A percentile compares a stretch with the other conserved stretches of the same genome.
These are phyloP conservation scores for Eulemur rubriventer DNA, from an alignment of 2,797 vertebrate species.

Conservation along the genomic window DNA sequence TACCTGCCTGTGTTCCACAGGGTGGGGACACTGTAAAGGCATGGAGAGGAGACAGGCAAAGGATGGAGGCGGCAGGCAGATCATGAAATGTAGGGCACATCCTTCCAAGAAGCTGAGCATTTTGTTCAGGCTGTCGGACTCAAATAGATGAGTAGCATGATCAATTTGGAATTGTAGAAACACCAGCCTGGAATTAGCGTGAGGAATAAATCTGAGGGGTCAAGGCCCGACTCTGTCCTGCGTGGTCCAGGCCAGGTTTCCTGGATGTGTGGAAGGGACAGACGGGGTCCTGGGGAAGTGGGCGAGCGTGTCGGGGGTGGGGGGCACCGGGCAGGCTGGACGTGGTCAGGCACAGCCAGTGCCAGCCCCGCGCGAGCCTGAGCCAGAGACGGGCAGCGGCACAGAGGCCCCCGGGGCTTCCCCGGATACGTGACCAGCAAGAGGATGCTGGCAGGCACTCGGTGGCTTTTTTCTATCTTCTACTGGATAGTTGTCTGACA, in stretches of 20 bases:
- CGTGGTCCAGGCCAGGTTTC: neutral
- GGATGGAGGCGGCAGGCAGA: neutral
- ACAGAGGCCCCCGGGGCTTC: neutral
- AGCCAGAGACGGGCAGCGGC: fast-evolving
- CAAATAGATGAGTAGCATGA: neutral
- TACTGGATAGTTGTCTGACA: neutral
- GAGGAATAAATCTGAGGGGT: neutral
- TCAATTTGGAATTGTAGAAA: neutral
- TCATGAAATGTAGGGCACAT: fast-evolving
- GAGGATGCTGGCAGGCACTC: neutral
- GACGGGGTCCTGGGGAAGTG: fast-evolving
- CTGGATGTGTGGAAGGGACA: fast-evolving
- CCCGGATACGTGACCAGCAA: neutral
- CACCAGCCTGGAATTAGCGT: neutral
- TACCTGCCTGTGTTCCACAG: fast-evolving
- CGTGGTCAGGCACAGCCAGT: fast-evolving
- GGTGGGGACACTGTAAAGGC: fast-evolving
- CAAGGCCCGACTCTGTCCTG: neutral
- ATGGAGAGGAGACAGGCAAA: neutral
- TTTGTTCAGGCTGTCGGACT: neutral
- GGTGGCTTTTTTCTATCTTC: neutral
- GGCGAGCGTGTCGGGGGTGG: fast-evolving
- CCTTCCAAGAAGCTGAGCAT: neutral
- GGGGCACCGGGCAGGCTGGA: fast-evolving
- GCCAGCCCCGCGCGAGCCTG: neutral